A percentile compares a stretch with the other conserved stretches of the same genome.
Evolutionary conservation across 2,797 vertebrate genomes (phyloP).

Genomic region (Neostethus bicornis): DNA sequence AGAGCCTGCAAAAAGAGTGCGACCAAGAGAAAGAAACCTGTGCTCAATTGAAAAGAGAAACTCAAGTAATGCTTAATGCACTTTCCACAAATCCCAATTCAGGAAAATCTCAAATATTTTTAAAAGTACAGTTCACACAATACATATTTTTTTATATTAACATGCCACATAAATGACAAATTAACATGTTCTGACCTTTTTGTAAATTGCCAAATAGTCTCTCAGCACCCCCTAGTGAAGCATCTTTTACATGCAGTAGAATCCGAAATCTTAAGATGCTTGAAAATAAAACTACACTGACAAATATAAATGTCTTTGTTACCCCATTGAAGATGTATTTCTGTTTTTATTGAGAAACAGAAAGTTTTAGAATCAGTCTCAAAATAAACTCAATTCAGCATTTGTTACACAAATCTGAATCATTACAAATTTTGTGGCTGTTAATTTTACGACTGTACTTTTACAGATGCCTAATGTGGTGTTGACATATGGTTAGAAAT

Average conservation of each 20-base stretch:
- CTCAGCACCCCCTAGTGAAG: constrained; percentile 78
- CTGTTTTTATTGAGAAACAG: constrained; percentile 65
- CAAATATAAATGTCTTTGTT: constrained; percentile 64
- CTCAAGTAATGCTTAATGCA: constrained; percentile 86
- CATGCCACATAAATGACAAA: too few species aligned
- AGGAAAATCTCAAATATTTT: too few species aligned
- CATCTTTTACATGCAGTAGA: constrained; percentile 27
- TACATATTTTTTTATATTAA: too few species aligned
- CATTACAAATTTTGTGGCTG: constrained; percentile 78
- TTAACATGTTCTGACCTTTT: constrained; percentile 3
- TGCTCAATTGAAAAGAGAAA: constrained; percentile 84
- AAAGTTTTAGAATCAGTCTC: constrained; percentile 62
- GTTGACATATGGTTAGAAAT: constrained; percentile 75
- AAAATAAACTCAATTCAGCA: constrained; percentile 58
- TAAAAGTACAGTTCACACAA: too few species aligned
- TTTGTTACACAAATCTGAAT: constrained; percentile 65
- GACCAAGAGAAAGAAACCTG: constrained; percentile 83
- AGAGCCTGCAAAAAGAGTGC: constrained; percentile 83
- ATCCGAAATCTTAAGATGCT: constrained; percentile 26
- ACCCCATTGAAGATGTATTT: constrained; percentile 69
- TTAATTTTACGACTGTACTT: constrained; percentile 80
- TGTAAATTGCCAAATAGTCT: constrained; percentile 52
- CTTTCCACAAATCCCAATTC: too few species aligned
- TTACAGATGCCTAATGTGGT: constrained; percentile 81
- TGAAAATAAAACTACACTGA: constrained; percentile 61